A percentile compares a stretch with the other conserved stretches of the same genome.
phyloP scores from a whole-genome alignment of 2,113 vertebrate genomes.

The Mustela nigripes region DNA sequence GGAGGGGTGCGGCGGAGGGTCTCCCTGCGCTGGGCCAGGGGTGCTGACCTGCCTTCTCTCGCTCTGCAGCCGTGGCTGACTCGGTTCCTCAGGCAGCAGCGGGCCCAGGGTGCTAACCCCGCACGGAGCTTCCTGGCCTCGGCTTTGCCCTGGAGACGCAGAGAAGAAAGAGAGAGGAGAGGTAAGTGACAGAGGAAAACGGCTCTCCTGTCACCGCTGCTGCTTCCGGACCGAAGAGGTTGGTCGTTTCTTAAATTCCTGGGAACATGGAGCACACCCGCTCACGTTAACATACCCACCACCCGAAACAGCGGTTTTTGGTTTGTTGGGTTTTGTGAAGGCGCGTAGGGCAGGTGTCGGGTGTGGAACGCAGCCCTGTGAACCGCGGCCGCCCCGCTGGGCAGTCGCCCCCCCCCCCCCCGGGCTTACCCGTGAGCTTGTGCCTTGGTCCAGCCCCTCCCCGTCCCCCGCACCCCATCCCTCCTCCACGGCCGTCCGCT shows the following conservation, averaged over 20 bases:
- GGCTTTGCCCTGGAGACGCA: neutral
- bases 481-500: neutral
- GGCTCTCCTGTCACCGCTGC: rapidly evolving
- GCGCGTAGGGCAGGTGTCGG: neutral
- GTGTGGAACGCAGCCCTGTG: rapidly evolving
- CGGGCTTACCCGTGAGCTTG: rapidly evolving
- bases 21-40: neutral
- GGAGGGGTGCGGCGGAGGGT: neutral
- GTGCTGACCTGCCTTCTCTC: neutral
- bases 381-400: neutral
- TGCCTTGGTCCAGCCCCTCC: neutral
- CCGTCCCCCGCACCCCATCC: rapidly evolving
- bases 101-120: neutral
- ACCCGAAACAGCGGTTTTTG: neutral
- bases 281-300: rapidly evolving
- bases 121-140: neutral
- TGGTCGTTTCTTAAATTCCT: neutral
- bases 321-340: neutral
- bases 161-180: no score
- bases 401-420: neutral
- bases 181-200: neutral
- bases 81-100: neutral
- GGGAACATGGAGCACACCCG: no score
- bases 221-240: neutral
- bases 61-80: neutral